Base-by-base conservation (phyloP, 2,797 vertebrate genomes). In the Ptychobarbus kaznakovi region DNA sequence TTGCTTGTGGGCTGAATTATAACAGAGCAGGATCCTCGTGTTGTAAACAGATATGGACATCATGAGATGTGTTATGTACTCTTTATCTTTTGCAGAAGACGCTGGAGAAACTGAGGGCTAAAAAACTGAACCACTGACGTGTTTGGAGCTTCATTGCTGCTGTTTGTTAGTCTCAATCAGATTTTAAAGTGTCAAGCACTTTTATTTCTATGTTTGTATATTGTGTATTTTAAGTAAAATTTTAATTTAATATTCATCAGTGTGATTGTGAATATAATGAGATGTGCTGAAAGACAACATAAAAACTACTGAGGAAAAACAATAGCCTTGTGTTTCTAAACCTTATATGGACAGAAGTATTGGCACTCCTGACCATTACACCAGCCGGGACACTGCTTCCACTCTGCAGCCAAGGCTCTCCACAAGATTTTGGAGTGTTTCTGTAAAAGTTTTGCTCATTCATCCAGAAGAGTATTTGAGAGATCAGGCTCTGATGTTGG, bases 91-190 rank as follows among this genome's bases (percentile, higher is more conserved):
- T 35, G 32, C 81, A 86, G 86, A 86, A 78, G 15, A 86, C 81
- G 0, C 75, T 86, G 42, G 65, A 95, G 86, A 92, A 93, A 44
- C 93, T 92, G 85, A 93, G 92, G 65, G 87, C 78, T 42, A 91
- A 91, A 82, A 91, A 91, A 82, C 88, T 93, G 11, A 42, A 69
- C 38, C 11, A 3, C 0, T 69, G 51, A 82, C 2, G 18, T 80
- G 42, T 18, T 15, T 18, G 63, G 25, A 75, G 13, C 16, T 3
- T 32, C 49, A 28, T 35, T 20, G 18, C 65, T 20, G 46, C n/a
- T 73, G 70, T 18, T 15, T 6, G 10, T 69, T 28, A 25, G 11
- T 18, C 15, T 49, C 5, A 18, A 11, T 63, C 2, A 20, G 32
- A 49, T 38, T 40, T 56, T 22, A 58, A 3, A 4, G 18, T 32